Base-by-base conservation (phyloP, 2,888 invertebrate species). In the Nasonia oneida region DNA sequence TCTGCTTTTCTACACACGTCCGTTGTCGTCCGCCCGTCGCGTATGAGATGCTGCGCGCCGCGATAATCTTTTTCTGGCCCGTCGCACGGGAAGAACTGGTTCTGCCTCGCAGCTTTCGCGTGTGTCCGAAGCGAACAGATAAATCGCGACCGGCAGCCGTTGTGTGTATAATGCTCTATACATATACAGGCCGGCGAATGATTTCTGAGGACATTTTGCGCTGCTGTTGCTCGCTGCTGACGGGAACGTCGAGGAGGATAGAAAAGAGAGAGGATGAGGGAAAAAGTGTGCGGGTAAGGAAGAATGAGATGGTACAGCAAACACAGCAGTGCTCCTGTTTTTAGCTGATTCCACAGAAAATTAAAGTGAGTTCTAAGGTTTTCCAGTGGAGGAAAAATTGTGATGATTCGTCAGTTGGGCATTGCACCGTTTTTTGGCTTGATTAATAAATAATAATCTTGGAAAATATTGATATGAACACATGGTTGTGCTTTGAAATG, bases 11-110 rank as follows among this genome's bases (percentile, higher is more conserved):
- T 67, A 29, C 12, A 61, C n/a, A 29, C 29, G 29, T 29, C 57
- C 23, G 12, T 47, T 1, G 12, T 67, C 67, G 12, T 67, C 67
- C 67, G 67, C 12, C n/a, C 33, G 33, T 64, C 67, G 67, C 6
- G n/a, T 61, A 61, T 61, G 57, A 61, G 18, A 8, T 29, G 67
- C 67, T 14, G 67, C 67, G 33, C 33, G 33, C 67, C 50, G 39
- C 50, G 82, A 76, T 75, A 50, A 82, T 82, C 67, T 50, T 82
- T 81, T 75, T 64, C 81, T 61, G 6, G 23, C 73, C 37, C 47
- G 73, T 42, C 64, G 39, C 15, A 53, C 39, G 39, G 37, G 47
- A 67, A 74, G 74, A 81, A 81, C 81, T 81, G 81, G 81, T 81
- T 81, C 57, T 67, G 67, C 67, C 67, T 14, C 33, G 33, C 14